These are phyloP conservation scores for Champsocephalus esox DNA, from an alignment of 2,797 vertebrate genomes.

Conservation along the genomic window DNA sequence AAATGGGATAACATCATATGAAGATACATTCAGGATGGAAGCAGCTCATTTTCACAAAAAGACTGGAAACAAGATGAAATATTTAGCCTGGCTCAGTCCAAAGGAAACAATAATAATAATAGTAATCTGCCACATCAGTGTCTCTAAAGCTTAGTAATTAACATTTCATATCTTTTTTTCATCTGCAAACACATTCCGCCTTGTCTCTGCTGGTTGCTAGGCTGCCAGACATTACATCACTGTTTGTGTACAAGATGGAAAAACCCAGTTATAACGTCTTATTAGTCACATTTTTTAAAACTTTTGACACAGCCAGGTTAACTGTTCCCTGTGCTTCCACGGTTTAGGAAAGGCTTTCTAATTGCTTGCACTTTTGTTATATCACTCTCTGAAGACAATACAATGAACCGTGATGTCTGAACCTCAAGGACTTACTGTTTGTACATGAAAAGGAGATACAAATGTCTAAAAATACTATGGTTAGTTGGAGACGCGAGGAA, in stretches of 20 bases:
- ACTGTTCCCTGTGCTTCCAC: neutral
- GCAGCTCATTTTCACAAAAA: neutral
- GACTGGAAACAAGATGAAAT: neutral
- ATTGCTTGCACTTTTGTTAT: neutral
- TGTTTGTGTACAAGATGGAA: neutral
- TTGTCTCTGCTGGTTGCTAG: slow-evolving; percentile 34
- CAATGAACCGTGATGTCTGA: neutral
- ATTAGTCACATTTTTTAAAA: neutral
- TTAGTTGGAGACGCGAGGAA: neutral
- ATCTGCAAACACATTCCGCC: slow-evolving; percentile 15
- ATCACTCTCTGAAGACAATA: neutral
- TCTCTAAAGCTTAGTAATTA: slow-evolving; percentile 20
- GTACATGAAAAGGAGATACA: too few relatives aligned
- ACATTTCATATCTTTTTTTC: slow-evolving; percentile 24
- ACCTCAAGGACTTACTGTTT: neutral
- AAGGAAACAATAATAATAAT: neutral
- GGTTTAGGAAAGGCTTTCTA: neutral
- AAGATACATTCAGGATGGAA: slow-evolving; percentile 2
- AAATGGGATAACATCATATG: neutral
- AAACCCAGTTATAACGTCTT: neutral
- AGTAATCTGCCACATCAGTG: neutral
- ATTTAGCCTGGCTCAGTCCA: slow-evolving; percentile 1
- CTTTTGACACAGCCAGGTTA: neutral
- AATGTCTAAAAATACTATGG: too few relatives aligned
- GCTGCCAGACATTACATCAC: slow-evolving; percentile 23